Evolutionary conservation across 2,888 invertebrate genomes (phyloP).

Genomic region (Xestobium rufovillosum): DNA sequence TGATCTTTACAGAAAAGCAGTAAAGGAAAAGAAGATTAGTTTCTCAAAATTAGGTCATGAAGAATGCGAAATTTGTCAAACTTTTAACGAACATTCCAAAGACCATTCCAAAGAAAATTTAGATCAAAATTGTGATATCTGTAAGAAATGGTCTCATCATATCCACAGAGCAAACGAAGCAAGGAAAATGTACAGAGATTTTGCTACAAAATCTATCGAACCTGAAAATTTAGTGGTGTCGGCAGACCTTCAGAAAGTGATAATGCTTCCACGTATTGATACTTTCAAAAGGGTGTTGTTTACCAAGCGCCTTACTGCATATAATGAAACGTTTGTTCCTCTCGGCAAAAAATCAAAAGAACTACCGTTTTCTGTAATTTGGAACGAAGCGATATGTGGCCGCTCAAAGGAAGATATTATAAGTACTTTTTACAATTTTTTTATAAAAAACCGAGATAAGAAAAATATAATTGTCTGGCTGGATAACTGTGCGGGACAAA

Average conservation of each 20-base stretch:
- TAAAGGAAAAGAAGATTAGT: conserved; percentile 11
- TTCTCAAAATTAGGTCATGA: no score
- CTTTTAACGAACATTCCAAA: no score
- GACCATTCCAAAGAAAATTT: no score
- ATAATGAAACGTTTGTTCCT: conserved; percentile 6
- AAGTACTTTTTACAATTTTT: not conserved
- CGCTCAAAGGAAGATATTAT: not conserved
- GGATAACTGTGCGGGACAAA: conserved; percentile 4
- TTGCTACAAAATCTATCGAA: no score
- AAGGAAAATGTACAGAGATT: no score
- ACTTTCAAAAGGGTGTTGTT: conserved; percentile 5
- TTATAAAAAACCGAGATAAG: not conserved
- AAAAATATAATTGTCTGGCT: conserved; percentile 3
- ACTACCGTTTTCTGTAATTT: conserved; percentile 1
- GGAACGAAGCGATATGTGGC: conserved; percentile 1
- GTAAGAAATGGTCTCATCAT: conserved; percentile 5
- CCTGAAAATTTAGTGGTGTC: no score
- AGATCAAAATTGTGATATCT: conserved; percentile 7
- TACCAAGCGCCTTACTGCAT: conserved; percentile 4
- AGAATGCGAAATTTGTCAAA: no score
- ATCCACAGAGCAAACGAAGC: conserved; percentile 2
- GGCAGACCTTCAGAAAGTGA: no score
- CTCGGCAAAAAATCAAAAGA: not conserved
- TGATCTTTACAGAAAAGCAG: conserved; percentile 9
- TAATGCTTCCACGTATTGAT: conserved; percentile 5